Base-by-base conservation (phyloP, 1,140 invertebrate species). In the Drosophila asahinai region DNA sequence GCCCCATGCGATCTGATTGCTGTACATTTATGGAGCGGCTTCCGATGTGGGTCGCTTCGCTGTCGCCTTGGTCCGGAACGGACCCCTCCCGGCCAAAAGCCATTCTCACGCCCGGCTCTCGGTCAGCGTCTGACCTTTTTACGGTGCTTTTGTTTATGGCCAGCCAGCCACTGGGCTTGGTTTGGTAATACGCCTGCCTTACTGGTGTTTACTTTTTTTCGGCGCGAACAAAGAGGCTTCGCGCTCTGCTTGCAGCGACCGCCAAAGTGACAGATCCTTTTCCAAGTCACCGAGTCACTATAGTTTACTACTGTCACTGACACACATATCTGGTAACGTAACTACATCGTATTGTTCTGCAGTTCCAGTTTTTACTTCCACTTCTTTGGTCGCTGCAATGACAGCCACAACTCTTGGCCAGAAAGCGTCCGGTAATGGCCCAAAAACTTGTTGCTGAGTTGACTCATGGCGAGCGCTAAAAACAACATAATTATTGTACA, bases 271-370 rank as follows among this genome's bases (percentile, higher is more conserved):
- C 64, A 67, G 68, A 70, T 51, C 60, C 84, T 87, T 89, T 54
- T 73, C 70, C 45, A 40, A 73, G 38, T 47, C 54, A 48, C 30
- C 61, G 14, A 25, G 14, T 86, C 68, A 25, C 38, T 40, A 3
- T 57, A 63, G 59, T 33, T 45, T 45, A 36, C 58, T n/a, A 76
- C 63, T 89, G 86, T 58, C 86, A 89, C 81, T 89, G 84, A 90
- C 84, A 87, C 66, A 89, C 77, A 87, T 87, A 80, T 87, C 83
- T 70, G 80, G 72, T 87, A 83, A 77, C 83, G 55, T 65, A 78
- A 54, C 70, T 57, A 57, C 54, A 40, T 27, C 52, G 25, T 33
- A 68, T 61, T 77, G 67, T 52, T 73, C 71, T 74, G 47, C 71
- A 73, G 17, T 47, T 49, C 51, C 68, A 70, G 64, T n/a, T 45